These are phyloP conservation scores for Pseudomyrmex sp. DNA, from an alignment of 1,140 invertebrate genomes.

Conservation along the genomic window DNA sequence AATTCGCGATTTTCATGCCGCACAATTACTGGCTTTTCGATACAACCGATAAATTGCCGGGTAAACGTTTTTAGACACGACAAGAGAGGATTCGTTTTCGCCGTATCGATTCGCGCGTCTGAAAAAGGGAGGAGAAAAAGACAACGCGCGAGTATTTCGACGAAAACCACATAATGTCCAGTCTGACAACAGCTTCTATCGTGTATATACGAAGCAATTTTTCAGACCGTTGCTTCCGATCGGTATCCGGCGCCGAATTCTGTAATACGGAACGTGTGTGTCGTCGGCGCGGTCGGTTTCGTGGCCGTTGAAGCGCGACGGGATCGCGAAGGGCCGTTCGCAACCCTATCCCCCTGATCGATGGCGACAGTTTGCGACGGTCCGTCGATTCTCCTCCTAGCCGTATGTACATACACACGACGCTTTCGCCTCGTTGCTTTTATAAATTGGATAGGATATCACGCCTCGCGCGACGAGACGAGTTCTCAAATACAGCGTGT, in stretches of 20 bases:
- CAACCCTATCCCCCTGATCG: constrained; percentile 65
- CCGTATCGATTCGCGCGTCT: not conserved
- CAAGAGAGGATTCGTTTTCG: not conserved
- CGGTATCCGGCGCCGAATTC: constrained; percentile 54
- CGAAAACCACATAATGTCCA: not conserved
- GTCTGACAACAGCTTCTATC: constrained; percentile 7
- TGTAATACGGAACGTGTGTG: constrained; percentile 21
- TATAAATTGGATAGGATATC: constrained; percentile 46
- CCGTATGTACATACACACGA: constrained; percentile 5
- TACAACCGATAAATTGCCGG: not conserved
- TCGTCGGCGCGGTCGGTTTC: constrained; percentile 44
- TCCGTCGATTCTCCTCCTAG: constrained; percentile 36
- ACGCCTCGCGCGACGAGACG: not conserved
- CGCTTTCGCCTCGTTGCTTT: constrained; percentile 58
- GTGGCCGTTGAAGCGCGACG: constrained; percentile 55
- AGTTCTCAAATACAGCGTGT: not conserved
- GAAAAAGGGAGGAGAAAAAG: not conserved
- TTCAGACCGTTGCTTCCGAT: constrained; percentile 59
- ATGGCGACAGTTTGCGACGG: constrained; percentile 68
- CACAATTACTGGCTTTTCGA: too few relatives aligned
- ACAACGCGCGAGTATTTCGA: constrained; percentile 8
- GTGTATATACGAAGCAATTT: constrained; percentile 62
- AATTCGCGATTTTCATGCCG: too few relatives aligned
- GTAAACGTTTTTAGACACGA: too few relatives aligned
- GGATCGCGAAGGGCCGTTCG: constrained; percentile 52